phyloP scores from a whole-genome alignment of 2,113 vertebrate species.

The Peromyscus leucopus region DNA sequence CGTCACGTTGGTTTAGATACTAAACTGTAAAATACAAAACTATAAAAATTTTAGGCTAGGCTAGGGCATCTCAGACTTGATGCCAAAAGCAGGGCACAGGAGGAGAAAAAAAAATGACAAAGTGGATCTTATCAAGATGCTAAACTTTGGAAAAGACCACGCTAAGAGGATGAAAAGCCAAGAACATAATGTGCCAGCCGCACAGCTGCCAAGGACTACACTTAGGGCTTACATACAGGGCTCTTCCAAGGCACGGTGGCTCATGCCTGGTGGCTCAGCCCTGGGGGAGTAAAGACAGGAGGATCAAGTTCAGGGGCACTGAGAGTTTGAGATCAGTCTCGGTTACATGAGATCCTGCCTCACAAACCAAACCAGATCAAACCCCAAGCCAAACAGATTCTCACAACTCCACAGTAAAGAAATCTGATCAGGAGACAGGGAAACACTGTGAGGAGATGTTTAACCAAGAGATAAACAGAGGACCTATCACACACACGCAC shows the following conservation, averaged over 20 bases:
- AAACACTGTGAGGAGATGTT: background rate
- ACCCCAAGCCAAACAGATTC: background rate
- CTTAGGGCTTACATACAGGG: background rate
- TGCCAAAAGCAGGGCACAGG: background rate
- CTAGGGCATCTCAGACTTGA: background rate
- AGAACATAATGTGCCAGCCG: background rate
- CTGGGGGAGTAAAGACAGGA: background rate
- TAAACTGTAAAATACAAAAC: background rate
- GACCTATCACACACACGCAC: too few species aligned
- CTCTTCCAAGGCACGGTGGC: background rate
- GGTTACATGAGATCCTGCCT: background rate
- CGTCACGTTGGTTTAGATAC: background rate
- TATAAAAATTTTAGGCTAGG: background rate
- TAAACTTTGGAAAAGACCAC: background rate
- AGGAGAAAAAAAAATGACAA: background rate
- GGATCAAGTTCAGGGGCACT: background rate
- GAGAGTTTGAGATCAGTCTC: background rate
- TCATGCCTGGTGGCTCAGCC: background rate
- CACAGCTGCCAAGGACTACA: background rate
- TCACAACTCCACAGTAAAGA: background rate
- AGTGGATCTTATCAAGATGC: background rate
- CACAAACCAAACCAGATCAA: background rate
- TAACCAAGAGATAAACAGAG: background rate
- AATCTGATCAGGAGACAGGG: background rate
- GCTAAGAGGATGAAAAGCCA: background rate